Evolutionary conservation across 2,797 vertebrate species (phyloP), one percentile per base, ranked within the genome.

Genomic region (Coreius guichenoti): DNA sequence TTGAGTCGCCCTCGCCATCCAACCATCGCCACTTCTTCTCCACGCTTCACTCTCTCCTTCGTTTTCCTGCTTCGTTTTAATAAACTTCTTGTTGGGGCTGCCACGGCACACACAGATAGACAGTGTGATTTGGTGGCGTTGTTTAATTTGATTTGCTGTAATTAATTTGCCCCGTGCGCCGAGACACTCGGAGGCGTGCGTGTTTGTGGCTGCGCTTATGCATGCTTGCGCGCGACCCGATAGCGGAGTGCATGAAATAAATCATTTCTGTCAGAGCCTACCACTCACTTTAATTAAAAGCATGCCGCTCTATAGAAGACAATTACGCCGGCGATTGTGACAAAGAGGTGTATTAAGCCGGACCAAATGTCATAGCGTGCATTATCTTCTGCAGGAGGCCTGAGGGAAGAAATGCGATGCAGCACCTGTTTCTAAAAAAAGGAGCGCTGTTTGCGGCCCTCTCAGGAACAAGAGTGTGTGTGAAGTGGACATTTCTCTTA

Each of bases 231-330:
- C 72, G 80, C 86, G 88, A 86, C 85, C 88, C 61, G 78, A 39
- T 78, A 72, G 83, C 80, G 65, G 81, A 86, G 88, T 76, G 88
- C 61, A 63, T 86, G 82, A 83, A 89, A 90, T 89, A 87, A 90
- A 91, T 91, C 90, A 89, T 87, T 80, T 85, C 86, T 91, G 90
- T 89, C 90, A 90, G 86, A 88, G 77, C 82, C 61, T 90, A 90
- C 87, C 91, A 90, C 89, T 90, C 90, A 89, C 89, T 90, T 91
- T 91, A 91, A 90, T 91, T 91, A 91, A 90, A 91, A 89, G 86
- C 87, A 87, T 47, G 76, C 75, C 67, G 83, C 86, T 91, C 88
- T 84, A 72, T 81, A 86, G 85, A 89, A 91, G 90, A 88, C 89
- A 89, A 88, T 90, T 90, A 82, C 86, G 86, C 74, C 45, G 26